Percentiles rank a stretch among this genome's conserved stretches.
Conservation (phyloP, 2,888 invertebrate genomes). For the Poecilus cupreus region DNA sequence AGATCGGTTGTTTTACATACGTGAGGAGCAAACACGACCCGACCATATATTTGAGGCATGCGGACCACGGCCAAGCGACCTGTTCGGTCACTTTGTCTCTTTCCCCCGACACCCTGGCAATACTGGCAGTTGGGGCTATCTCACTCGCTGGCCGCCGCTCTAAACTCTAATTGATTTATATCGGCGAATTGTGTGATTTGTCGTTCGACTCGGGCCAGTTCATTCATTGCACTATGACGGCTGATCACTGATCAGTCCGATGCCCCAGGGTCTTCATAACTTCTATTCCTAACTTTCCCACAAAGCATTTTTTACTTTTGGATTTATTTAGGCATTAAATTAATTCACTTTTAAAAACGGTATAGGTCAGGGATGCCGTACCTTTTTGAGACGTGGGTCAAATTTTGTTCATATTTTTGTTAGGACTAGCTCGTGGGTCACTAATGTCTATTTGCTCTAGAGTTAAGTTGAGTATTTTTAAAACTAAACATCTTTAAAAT, state of each 20-base stretch:
- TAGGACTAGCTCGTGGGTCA: no score
- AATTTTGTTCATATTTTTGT: no score
- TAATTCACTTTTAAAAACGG: no score
- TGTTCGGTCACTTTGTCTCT: constrained; percentile 34
- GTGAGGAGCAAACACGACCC: constrained; percentile 65
- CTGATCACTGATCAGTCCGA: background rate
- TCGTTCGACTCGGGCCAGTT: constrained; percentile 67
- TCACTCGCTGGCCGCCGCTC: constrained; percentile 61
- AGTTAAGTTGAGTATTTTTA: no score
- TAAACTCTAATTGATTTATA: constrained; percentile 70
- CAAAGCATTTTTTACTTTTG: background rate
- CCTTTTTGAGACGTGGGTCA: no score
- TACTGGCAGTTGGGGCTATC: no score
- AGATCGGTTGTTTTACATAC: constrained; percentile 67
- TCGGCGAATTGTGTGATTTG: constrained; percentile 72
- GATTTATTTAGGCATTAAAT: background rate
- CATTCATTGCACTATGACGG: constrained; percentile 63
- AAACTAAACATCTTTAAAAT: no score
- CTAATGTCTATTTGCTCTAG: no score
- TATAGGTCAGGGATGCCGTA: no score
- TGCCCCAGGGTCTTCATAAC: background rate
- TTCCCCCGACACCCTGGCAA: no score
- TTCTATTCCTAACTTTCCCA: background rate
- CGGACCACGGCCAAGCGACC: constrained; percentile 57
- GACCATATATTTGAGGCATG: constrained; percentile 67